Conservation (phyloP, 53 echinoderm and acorn worm genomes). For the Mesocentrotus franciscanus region DNA sequence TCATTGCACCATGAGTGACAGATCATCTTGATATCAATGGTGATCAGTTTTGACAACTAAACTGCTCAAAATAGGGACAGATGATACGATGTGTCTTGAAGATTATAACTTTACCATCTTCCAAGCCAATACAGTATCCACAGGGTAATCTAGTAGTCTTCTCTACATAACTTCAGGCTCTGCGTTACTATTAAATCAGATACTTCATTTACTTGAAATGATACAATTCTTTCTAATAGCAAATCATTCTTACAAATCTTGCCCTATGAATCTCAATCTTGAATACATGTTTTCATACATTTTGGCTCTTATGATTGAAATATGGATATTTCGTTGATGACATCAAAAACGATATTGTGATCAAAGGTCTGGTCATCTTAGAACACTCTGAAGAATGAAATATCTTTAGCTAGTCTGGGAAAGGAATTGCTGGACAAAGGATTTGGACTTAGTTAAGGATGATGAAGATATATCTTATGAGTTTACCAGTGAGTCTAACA, state of each 20-base stretch:
- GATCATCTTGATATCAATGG: constrained; percentile 12
- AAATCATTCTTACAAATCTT: neutral
- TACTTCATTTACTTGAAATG: neutral
- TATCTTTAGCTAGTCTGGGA: neutral
- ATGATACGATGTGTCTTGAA: constrained; percentile 3
- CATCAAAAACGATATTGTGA: neutral
- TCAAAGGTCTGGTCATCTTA: neutral
- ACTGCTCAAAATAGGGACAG: constrained; percentile 38
- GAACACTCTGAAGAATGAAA: neutral
- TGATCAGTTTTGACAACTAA: constrained; percentile 46
- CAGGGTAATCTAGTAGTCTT: neutral
- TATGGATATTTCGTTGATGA: neutral
- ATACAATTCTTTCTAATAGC: neutral
- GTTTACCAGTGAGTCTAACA: constrained; percentile 21
- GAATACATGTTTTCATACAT: neutral
- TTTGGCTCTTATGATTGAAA: neutral
- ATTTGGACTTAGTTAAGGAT: constrained; percentile 21
- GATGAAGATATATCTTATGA: constrained; percentile 17
- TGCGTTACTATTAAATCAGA: neutral
- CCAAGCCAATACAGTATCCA: neutral
- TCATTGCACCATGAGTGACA: neutral
- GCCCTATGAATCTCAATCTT: neutral
- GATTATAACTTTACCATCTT: constrained; percentile 33
- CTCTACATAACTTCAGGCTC: neutral
- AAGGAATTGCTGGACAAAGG: constrained; percentile 34